phyloP scores from a whole-genome alignment of 2,888 invertebrate species.

The Thymelicus acteon region DNA sequence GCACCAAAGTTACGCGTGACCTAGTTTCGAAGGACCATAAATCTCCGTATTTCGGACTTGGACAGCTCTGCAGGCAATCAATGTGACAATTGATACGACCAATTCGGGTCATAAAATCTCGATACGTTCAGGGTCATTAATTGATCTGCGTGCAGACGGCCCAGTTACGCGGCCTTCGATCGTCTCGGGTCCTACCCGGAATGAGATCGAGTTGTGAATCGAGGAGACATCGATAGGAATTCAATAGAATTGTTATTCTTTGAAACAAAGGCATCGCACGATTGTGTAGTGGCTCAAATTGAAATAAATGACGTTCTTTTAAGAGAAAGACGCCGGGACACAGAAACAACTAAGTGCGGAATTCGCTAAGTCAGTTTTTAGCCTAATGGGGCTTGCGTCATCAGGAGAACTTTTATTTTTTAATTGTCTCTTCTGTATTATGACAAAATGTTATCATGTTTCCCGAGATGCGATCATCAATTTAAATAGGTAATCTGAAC shows the following conservation, averaged over 20 bases:
- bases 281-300: no score
- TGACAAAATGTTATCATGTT: neutral
- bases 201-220: no score
- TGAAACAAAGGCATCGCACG: no score
- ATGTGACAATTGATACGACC: conserved; percentile 26
- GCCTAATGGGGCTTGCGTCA: neutral
- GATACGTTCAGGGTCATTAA: conserved; percentile 68
- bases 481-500: conserved; percentile 6
- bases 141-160: conserved; percentile 57
- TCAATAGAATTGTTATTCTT: no score
- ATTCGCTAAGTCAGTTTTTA: neutral
- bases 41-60: conserved; percentile 23
- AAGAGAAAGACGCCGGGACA: no score
- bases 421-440: neutral
- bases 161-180: conserved; percentile 64
- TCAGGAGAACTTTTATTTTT: neutral
- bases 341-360: neutral
- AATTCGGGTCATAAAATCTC: conserved; percentile 61
- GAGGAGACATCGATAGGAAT: no score
- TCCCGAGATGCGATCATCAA: conserved; percentile 3
- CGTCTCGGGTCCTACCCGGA: no score
- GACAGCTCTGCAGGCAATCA: conserved; percentile 17
- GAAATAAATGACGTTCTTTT: no score
- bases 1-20: neutral
- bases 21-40: conserved; percentile 17